Evolutionary conservation across 2,113 vertebrate species (phyloP).

Genomic region (Campylorhamphus procurvoides): DNA sequence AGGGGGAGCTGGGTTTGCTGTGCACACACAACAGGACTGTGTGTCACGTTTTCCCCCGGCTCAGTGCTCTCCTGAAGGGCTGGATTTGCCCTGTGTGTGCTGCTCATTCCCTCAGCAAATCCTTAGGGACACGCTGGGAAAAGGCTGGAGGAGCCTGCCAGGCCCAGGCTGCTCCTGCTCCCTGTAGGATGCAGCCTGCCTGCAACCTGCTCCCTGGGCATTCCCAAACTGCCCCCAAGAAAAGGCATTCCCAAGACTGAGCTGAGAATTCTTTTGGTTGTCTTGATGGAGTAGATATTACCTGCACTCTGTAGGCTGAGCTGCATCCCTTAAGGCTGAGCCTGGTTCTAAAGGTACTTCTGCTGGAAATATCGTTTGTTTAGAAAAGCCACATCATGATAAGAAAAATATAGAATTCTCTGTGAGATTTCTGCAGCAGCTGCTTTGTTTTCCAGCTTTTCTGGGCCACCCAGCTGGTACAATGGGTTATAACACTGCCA

Average conservation of each 20-base stretch:
- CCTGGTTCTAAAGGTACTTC: background rate
- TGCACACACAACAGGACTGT: accelerated
- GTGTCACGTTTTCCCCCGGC: accelerated
- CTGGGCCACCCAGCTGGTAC: background rate
- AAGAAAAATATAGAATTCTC: background rate
- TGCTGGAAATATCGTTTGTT: background rate
- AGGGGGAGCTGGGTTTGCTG: background rate
- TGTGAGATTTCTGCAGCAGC: background rate
- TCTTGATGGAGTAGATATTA: background rate
- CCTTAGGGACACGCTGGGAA: background rate
- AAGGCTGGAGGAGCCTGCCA: background rate
- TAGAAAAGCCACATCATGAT: background rate
- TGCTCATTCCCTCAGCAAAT: background rate
- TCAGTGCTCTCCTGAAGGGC: background rate
- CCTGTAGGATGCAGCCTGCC: accelerated
- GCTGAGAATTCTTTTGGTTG: background rate
- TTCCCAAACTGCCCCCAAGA: background rate
- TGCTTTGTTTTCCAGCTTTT: background rate
- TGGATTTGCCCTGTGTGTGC: accelerated
- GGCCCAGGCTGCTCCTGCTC: background rate
- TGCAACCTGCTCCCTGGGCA: background rate
- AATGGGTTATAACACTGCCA: background rate
- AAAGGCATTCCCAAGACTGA: background rate
- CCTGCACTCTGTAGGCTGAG: background rate
- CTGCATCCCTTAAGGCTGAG: background rate